Conservation (phyloP, 2,888 invertebrate species). For the Hesperia comma region DNA sequence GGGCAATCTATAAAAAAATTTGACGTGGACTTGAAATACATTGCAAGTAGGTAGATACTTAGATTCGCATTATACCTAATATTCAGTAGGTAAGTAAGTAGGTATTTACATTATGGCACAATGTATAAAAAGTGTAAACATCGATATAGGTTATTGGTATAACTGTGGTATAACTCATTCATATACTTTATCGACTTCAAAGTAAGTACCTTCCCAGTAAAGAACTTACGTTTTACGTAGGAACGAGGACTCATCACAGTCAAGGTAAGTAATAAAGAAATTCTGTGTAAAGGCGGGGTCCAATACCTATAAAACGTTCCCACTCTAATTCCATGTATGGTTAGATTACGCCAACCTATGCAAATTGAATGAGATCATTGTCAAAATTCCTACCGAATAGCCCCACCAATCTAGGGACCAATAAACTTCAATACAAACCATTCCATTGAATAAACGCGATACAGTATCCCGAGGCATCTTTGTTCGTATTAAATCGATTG, state of each 20-base stretch:
- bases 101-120: too few species aligned
- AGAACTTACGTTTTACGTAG: not conserved
- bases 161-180: too few species aligned
- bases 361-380: constrained; percentile 73
- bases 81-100: too few species aligned
- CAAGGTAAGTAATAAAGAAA: not conserved
- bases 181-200: too few species aligned
- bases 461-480: constrained; percentile 7
- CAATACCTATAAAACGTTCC: constrained; percentile 21
- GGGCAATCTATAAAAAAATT: too few species aligned
- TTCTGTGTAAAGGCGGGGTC: constrained; percentile 21
- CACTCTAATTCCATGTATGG: constrained; percentile 29
- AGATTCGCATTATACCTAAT: too few species aligned
- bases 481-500: constrained; percentile 41
- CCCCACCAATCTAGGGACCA: constrained; percentile 25
- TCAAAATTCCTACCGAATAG: constrained; percentile 48
- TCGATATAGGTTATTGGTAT: too few species aligned
- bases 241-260: not conserved
- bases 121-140: too few species aligned
- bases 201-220: too few species aligned
- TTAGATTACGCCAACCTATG: constrained; percentile 54
- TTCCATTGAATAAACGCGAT: constrained; percentile 20
- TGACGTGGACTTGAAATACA: too few species aligned
- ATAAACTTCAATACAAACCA: constrained; percentile 28
- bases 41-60: too few species aligned